A percentile compares a stretch with the other conserved stretches of the same genome.
These are phyloP conservation scores for Melipona beecheii DNA, from an alignment of 2,888 invertebrate species.

Conservation along the genomic window DNA sequence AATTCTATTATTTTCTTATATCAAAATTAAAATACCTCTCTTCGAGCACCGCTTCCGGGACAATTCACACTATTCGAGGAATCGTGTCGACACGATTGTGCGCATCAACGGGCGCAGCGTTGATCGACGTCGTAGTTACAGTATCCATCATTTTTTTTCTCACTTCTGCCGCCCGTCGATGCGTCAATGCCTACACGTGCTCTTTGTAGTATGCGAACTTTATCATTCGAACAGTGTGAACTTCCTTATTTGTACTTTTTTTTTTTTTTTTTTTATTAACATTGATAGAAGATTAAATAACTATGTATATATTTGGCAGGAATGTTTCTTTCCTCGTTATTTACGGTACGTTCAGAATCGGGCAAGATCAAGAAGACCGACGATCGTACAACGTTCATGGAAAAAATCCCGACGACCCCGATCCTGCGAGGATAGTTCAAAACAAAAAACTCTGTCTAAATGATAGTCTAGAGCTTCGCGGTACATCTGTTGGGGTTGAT, in stretches of 20 bases:
- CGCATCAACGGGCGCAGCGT: conserved; percentile 12
- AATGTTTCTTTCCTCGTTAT: conserved; percentile 43
- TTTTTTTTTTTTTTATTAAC: no score
- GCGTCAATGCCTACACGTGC: background rate
- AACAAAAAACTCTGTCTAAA: background rate
- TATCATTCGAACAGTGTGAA: background rate
- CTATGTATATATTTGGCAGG: conserved; percentile 48
- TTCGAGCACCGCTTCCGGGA: conserved; percentile 12
- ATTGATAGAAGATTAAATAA: conserved; percentile 46
- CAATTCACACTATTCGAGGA: conserved; percentile 32
- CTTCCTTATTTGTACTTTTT: background rate
- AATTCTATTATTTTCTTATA: background rate
- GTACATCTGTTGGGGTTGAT: conserved; percentile 24
- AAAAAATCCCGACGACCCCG: no score
- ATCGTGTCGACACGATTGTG: conserved; percentile 10
- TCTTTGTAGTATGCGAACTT: conserved; percentile 18
- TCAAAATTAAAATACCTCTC: conserved; percentile 21
- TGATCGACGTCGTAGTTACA: background rate
- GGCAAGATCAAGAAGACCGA: background rate
- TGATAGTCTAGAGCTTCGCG: conserved; percentile 18
- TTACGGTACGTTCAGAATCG: conserved; percentile 32
- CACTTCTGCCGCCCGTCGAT: background rate
- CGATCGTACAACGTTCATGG: no score
- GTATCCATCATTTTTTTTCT: background rate
- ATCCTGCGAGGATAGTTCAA: no score